Conservation (phyloP, 1,140 invertebrate species). For the Theocolax elegans region DNA sequence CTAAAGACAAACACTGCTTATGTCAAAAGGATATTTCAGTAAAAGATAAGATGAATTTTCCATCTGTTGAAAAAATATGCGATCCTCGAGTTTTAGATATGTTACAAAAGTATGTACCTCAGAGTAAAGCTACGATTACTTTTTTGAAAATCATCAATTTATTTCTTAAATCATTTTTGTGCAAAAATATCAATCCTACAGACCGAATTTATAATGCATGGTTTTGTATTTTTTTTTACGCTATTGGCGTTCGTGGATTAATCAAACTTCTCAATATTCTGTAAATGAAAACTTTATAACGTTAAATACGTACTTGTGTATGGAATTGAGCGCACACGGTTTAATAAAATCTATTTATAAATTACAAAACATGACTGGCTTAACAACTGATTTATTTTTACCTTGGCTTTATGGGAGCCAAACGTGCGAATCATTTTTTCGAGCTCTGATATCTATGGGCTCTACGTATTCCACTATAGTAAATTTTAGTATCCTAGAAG, state of each 20-base stretch:
- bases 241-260: slow-evolving; percentile 34
- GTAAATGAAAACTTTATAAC: slow-evolving; percentile 39
- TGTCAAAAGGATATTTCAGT: slow-evolving; percentile 27
- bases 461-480: not conserved
- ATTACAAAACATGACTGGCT: not conserved
- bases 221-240: slow-evolving; percentile 39
- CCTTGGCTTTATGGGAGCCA: not conserved
- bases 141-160: slow-evolving; percentile 36
- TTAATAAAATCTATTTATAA: not conserved
- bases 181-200: not conserved
- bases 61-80: slow-evolving; percentile 31
- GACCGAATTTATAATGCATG: slow-evolving; percentile 28
- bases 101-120: slow-evolving; percentile 24
- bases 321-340: slow-evolving; percentile 38
- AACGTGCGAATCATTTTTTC: too few relatives aligned
- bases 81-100: slow-evolving; percentile 7
- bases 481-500: not conserved
- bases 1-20: slow-evolving; percentile 39
- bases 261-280: not conserved
- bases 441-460: not conserved
- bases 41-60: slow-evolving; percentile 43
- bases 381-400: not conserved
- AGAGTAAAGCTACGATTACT: slow-evolving; percentile 19
- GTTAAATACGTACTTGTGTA: slow-evolving; percentile 31
- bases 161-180: slow-evolving; percentile 19